phyloP scores from a whole-genome alignment of 2,888 invertebrate genomes.

The Gymnosoma rotundatum region DNA sequence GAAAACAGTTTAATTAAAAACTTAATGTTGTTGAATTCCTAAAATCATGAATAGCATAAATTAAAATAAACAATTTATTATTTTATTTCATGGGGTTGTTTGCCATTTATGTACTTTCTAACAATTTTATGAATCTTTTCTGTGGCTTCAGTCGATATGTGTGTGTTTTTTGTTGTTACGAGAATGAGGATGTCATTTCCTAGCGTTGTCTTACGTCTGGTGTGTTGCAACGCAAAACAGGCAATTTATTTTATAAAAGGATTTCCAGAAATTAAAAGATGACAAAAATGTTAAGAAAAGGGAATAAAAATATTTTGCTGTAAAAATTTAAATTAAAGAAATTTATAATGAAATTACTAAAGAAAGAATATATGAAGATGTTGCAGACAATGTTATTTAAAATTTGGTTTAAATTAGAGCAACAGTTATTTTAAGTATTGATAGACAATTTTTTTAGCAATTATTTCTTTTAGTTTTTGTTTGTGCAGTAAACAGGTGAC shows the following conservation, averaged over 20 bases:
- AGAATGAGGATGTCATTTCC: constrained; percentile 39
- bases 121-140: constrained; percentile 41
- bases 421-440: too few relatives aligned
- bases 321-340: background rate
- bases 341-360: background rate
- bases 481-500: too few relatives aligned
- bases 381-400: too few relatives aligned
- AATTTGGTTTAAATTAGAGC: too few relatives aligned
- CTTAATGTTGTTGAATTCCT: constrained; percentile 49
- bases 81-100: constrained; percentile 51
- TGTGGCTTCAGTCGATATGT: constrained; percentile 33
- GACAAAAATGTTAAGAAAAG: constrained; percentile 18
- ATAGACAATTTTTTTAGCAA: background rate
- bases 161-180: background rate
- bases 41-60: constrained; percentile 57
- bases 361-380: background rate
- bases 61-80: constrained; percentile 45
- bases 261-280: constrained; percentile 65
- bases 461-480: background rate
- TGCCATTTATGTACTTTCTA: background rate
- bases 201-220: constrained; percentile 27
- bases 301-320: background rate
- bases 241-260: constrained; percentile 66
- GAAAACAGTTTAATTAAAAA: constrained; percentile 64
- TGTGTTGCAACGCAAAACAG: constrained; percentile 26